phyloP scores from a whole-genome alignment of 2,113 vertebrate genomes.

The Podiceps cristatus region DNA sequence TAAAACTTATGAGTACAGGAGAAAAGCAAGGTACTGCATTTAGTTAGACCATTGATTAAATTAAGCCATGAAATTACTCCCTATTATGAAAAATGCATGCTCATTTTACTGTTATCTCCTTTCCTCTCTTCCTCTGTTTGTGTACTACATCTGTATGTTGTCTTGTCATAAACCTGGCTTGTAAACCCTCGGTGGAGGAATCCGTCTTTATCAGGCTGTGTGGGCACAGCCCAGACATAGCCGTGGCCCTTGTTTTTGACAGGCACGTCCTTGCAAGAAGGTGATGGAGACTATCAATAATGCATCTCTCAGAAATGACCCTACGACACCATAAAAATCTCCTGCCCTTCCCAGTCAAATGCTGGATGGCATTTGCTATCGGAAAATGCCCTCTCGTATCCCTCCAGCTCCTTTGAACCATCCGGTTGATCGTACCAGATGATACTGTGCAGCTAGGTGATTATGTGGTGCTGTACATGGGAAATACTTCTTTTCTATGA shows the following conservation, averaged over 20 bases:
- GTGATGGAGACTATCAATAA: background rate
- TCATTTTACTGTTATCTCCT: background rate
- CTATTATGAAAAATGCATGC: constrained; percentile 36
- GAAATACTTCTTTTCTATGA: background rate
- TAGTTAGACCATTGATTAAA: constrained; percentile 39
- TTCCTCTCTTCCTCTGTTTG: background rate
- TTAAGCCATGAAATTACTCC: constrained; percentile 48
- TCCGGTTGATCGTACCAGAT: fast-evolving
- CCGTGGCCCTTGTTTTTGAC: fast-evolving
- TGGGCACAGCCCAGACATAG: fast-evolving
- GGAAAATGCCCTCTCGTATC: fast-evolving
- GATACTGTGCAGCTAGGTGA: fast-evolving
- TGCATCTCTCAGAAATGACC: background rate
- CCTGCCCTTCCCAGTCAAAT: background rate
- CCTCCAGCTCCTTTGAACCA: fast-evolving
- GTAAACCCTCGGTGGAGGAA: background rate
- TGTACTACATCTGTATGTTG: background rate
- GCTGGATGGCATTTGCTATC: background rate
- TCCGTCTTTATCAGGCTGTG: fast-evolving
- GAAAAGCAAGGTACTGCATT: background rate
- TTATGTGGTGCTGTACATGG: fast-evolving
- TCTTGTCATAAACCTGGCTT: background rate
- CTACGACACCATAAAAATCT: background rate
- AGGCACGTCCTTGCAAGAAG: fast-evolving
- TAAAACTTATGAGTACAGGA: background rate